These are phyloP conservation scores for Antechinus flavipes DNA, from an alignment of 2,113 vertebrate genomes.

Conservation along the genomic window DNA sequence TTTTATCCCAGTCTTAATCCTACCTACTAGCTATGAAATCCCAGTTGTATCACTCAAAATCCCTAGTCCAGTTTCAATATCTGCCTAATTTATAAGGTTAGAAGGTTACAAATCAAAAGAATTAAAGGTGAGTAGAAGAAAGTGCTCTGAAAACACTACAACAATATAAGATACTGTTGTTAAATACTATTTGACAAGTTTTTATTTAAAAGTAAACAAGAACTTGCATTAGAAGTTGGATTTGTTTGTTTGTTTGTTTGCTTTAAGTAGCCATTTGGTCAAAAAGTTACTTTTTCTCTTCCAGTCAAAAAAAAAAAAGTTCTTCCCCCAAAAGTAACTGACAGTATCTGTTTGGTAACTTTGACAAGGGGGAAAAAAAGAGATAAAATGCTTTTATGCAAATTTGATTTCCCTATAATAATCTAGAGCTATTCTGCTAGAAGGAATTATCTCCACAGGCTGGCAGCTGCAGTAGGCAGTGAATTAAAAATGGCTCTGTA, in stretches of 20 bases:
- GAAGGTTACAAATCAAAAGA: slow-evolving; percentile 28
- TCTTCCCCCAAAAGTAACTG: slow-evolving; percentile 80
- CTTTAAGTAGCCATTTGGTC: background rate
- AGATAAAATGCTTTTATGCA: slow-evolving; percentile 88
- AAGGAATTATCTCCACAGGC: slow-evolving; percentile 89
- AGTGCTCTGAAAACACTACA: slow-evolving; percentile 5
- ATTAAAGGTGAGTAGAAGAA: slow-evolving; percentile 22
- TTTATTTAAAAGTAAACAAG: background rate
- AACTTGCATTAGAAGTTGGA: background rate
- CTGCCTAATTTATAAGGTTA: slow-evolving; percentile 26
- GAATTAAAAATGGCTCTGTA: slow-evolving; percentile 93
- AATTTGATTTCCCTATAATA: slow-evolving; percentile 92
- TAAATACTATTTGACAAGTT: slow-evolving; percentile 3
- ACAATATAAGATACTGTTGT: background rate
- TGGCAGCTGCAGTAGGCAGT: slow-evolving; percentile 90
- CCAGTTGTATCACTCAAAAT: background rate
- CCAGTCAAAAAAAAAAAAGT: slow-evolving; percentile 58
- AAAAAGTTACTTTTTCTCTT: slow-evolving; percentile 21
- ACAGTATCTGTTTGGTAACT: slow-evolving; percentile 85
- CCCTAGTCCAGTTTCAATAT: slow-evolving; percentile 38
- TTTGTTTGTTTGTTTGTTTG: background rate
- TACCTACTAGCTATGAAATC: background rate
- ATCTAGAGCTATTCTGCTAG: slow-evolving; percentile 89
- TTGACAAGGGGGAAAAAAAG: slow-evolving; percentile 67
- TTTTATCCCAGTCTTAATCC: background rate